A percentile compares a stretch with the other conserved stretches of the same genome.
Evolutionary conservation across 2,113 vertebrate species (phyloP).

Genomic region (Chroicocephalus ridibundus): DNA sequence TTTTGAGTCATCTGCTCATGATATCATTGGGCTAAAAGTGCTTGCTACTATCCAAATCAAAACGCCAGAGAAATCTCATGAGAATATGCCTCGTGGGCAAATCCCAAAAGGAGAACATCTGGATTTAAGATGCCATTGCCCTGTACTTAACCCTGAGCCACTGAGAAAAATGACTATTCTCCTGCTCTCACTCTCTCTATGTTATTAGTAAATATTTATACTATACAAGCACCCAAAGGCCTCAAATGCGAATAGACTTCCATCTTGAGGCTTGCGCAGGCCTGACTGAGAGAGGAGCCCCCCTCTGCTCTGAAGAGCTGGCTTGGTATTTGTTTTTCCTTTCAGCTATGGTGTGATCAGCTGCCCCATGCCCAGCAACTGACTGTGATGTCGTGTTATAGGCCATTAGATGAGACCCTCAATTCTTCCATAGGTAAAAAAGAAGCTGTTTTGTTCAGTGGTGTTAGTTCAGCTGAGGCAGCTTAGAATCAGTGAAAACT

Average conservation of each 20-base stretch:
- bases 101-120: constrained; percentile 80
- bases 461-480: not conserved
- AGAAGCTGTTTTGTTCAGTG: not conserved
- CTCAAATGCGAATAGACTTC: not conserved
- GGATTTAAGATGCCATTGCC: constrained; percentile 73
- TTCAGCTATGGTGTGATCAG: not conserved
- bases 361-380: not conserved
- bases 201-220: constrained; percentile 69
- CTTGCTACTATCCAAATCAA: constrained; percentile 67
- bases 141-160: constrained; percentile 68
- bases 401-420: not conserved
- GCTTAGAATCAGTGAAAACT: not conserved
- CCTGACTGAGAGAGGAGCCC: not conserved
- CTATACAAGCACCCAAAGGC: constrained; percentile 30
- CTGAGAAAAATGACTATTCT: constrained; percentile 70
- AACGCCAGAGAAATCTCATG: constrained; percentile 67
- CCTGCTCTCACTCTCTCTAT: constrained; percentile 24
- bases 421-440: not conserved
- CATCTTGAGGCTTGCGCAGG: constrained; percentile 1
- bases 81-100: constrained; percentile 68
- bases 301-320: not conserved
- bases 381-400: not conserved
- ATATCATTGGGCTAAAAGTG: constrained; percentile 62
- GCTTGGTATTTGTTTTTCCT: not conserved
- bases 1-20: constrained; percentile 56